Percentiles rank a stretch among this genome's conserved stretches.
These are phyloP conservation scores for Scolopax mira DNA, from an alignment of 2,113 vertebrate species.

Conservation along the genomic window DNA sequence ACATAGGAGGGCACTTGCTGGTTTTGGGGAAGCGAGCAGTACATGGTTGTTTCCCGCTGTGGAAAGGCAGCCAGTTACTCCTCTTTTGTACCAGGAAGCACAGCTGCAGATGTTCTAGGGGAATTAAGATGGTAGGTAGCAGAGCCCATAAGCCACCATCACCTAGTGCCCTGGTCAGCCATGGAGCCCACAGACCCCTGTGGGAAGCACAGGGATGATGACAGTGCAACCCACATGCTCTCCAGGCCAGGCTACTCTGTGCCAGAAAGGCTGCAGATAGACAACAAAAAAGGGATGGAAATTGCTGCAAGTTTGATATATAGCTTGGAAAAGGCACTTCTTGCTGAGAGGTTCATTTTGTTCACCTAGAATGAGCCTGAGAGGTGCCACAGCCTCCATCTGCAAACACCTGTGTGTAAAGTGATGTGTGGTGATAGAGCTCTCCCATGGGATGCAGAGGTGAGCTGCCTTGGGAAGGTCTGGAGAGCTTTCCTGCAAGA, in stretches of 20 bases:
- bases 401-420: neutral
- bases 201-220: fast-evolving
- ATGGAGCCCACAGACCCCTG: neutral
- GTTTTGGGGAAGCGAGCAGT: neutral
- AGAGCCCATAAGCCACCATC: neutral
- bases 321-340: neutral
- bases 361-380: neutral
- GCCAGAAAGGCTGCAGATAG: neutral
- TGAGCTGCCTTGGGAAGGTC: neutral
- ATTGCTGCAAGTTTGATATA: neutral
- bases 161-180: too few species aligned
- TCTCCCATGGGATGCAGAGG: neutral
- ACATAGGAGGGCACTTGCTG: neutral
- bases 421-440: neutral
- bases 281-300: neutral
- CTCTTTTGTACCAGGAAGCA: neutral
- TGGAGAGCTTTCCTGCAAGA: neutral
- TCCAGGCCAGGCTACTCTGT: neutral
- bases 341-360: neutral
- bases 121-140: neutral
- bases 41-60: fast-evolving
- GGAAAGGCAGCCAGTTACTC: neutral
- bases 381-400: neutral
- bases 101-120: neutral
- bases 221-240: fast-evolving